Base-by-base conservation (phyloP, 2,888 invertebrate genomes). In the Ormyrus rosae region DNA sequence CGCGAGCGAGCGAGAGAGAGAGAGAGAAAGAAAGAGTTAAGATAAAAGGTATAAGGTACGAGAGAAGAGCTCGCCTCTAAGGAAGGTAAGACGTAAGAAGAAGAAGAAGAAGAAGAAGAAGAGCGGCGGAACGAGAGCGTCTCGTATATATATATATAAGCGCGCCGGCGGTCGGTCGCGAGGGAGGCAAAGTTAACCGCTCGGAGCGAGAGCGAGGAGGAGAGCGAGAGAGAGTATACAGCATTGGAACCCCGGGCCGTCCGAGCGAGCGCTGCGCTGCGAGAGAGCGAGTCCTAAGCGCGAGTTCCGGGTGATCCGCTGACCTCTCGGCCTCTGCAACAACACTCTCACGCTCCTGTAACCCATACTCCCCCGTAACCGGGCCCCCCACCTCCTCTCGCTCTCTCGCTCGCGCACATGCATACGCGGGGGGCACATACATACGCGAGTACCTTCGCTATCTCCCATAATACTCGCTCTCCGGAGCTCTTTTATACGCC, bases 301-400 rank as follows among this genome's bases (percentile, higher is more conserved):
- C 89, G 90, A 90, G 90, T 90, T 90, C 90, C 90, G 90, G 90
- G 90, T 90, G 90, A 90, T 90, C 90, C 90, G 90, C 90, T 90
- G 90, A 90, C 90, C 90, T 90, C 90, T 89, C 90, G 90, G 90
- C 90, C 90, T 90, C 89, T 90, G 88, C 90, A 89, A 89, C 90
- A 90, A 90, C 90, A 90, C 90, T 90, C 90, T 90, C 90, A 90
- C 90, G 90, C 90, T 90, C 90, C 90, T 90, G 90, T 90, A 90
- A 90, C 90, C 90, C 90, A 90, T 89, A 90, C 90, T 88, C 88
- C 88, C 87, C 87, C 89, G 78, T 88, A 87, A 87, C 86, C 85
- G 86, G 81, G 51, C 10, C 53, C 50, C 53, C 46, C 68, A 55
- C 79, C 78, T 73, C 55, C 71, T 71, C 75, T 11, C 53, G 55